Percentiles rank a stretch among this genome's conserved stretches.
Conservation (phyloP, 2,797 vertebrate species). For the Hozukius guyotensis region DNA sequence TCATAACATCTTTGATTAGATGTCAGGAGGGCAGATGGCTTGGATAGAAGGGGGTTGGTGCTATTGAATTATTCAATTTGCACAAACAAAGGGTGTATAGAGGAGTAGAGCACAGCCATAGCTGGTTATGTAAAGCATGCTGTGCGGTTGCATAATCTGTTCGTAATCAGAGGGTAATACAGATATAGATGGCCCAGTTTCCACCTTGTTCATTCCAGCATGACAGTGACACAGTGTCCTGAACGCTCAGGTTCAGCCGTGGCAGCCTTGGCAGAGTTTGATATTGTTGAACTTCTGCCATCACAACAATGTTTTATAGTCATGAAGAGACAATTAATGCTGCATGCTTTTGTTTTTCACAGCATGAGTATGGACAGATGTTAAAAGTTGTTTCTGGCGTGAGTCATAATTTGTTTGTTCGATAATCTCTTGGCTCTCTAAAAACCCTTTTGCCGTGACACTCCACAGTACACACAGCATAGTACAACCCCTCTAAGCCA, state of each 20-base stretch:
- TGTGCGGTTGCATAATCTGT: slow-evolving; percentile 79
- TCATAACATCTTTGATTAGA: neutral
- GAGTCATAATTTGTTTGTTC: slow-evolving; percentile 13
- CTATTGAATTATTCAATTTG: slow-evolving; percentile 19
- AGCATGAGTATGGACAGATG: neutral
- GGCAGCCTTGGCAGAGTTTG: slow-evolving; percentile 19
- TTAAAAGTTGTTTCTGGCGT: slow-evolving; percentile 1
- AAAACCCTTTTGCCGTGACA: slow-evolving; percentile 7
- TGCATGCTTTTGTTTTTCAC: neutral
- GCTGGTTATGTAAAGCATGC: slow-evolving; percentile 77
- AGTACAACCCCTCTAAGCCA: neutral
- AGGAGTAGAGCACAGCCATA: slow-evolving; percentile 44
- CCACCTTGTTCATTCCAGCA: slow-evolving; percentile 56
- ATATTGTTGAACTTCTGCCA: slow-evolving; percentile 16
- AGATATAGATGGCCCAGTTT: slow-evolving; percentile 84
- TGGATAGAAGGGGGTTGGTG: neutral
- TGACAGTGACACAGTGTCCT: slow-evolving; percentile 67
- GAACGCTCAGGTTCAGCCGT: slow-evolving; percentile 45
- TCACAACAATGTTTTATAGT: neutral
- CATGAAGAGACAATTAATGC: neutral
- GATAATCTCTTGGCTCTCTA: slow-evolving; percentile 2
- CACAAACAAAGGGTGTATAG: slow-evolving; percentile 35
- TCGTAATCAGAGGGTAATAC: slow-evolving; percentile 77
- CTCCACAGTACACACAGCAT: neutral
- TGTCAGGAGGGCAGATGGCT: slow-evolving; percentile 2